Conservation (phyloP, 1,140 invertebrate genomes). For the Homarus americanus region DNA sequence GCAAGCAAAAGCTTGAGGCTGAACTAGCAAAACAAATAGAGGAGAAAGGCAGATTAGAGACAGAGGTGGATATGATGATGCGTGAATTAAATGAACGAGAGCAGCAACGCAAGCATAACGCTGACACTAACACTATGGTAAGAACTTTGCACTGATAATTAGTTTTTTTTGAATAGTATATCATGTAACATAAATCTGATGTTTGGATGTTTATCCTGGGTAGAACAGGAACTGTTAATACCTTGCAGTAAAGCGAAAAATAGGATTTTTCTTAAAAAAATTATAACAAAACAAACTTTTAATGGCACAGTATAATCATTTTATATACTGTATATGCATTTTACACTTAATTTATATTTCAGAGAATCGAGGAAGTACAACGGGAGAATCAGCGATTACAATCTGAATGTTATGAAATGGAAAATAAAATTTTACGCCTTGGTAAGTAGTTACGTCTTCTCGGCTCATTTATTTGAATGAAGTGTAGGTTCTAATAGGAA, state of each 20-base stretch:
- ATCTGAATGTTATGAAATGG: conserved; percentile 72
- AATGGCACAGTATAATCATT: no score
- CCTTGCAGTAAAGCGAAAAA: no score
- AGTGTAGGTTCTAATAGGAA: no score
- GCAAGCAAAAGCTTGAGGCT: conserved; percentile 37
- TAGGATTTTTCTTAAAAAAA: no score
- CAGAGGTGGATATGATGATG: conserved; percentile 60
- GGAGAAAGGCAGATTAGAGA: conserved; percentile 46
- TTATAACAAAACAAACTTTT: no score
- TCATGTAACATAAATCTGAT: no score
- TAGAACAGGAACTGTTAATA: no score
- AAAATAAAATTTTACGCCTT: conserved; percentile 65
- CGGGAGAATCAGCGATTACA: conserved; percentile 71
- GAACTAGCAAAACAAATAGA: conserved; percentile 56
- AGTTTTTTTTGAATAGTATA: no score
- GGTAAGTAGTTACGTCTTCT: conserved; percentile 31
- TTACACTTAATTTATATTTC: background rate
- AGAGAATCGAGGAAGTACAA: conserved; percentile 71
- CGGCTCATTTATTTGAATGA: no score
- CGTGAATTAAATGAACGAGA: conserved; percentile 45
- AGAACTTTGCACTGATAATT: background rate
- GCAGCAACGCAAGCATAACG: conserved; percentile 49
- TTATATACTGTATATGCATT: background rate
- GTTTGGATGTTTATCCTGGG: no score
- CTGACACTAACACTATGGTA: conserved; percentile 59